Conservation (phyloP, 2,113 vertebrate genomes). For the Phaethon lepturus region DNA sequence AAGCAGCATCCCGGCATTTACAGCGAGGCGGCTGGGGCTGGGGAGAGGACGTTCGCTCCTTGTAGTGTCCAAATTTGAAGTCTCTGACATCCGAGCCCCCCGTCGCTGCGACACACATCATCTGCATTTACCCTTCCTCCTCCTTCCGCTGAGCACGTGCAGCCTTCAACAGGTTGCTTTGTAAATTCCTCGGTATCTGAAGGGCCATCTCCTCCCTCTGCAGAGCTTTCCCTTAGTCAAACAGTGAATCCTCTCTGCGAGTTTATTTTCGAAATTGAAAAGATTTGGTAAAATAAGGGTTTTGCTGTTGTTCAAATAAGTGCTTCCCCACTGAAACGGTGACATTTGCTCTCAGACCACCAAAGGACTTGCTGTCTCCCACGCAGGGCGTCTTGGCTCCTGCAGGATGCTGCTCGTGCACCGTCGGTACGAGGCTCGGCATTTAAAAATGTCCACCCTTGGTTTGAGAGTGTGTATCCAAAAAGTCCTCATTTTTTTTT, state of each 20-base stretch:
- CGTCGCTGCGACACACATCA: accelerated
- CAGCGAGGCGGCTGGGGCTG: not conserved
- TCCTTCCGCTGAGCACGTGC: accelerated
- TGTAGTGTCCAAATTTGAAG: not conserved
- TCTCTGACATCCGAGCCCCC: not conserved
- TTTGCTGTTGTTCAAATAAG: not conserved
- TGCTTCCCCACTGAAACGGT: not conserved
- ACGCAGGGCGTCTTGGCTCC: not conserved
- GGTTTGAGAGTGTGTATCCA: accelerated
- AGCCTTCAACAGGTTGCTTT: not conserved
- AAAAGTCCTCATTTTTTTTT: not conserved
- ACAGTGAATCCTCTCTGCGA: not conserved
- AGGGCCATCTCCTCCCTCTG: not conserved
- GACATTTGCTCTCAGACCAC: not conserved
- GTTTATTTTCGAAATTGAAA: not conserved
- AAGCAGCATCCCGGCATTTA: not conserved
- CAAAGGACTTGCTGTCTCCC: not conserved
- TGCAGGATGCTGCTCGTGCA: not conserved
- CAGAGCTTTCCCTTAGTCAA: not conserved
- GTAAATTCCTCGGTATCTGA: not conserved
- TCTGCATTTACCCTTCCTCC: not conserved
- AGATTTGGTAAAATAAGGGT: not conserved
- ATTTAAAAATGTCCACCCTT: not conserved
- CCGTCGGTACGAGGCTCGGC: accelerated
- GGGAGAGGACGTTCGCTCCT: not conserved